phyloP scores from a whole-genome alignment of 2,888 invertebrate species.

The Microctonus brassicae region DNA sequence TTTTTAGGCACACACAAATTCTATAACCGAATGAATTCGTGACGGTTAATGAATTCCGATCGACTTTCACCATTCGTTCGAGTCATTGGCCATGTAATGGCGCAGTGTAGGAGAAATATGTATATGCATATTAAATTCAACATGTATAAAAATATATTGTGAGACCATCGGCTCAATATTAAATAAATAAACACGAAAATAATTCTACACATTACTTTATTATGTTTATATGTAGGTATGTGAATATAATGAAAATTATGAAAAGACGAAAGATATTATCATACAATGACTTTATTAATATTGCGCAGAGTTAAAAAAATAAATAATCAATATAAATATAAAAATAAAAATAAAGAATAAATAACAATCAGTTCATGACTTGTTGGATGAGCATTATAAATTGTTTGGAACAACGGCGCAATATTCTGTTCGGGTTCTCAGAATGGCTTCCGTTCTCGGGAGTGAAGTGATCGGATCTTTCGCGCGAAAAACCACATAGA shows the following conservation, averaged over 20 bases:
- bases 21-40: background rate
- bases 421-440: constrained; percentile 17
- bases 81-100: background rate
- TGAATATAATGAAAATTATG: background rate
- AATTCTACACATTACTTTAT: background rate
- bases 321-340: background rate
- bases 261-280: background rate
- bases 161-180: background rate
- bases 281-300: background rate
- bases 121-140: too few species aligned
- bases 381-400: background rate
- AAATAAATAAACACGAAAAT: background rate
- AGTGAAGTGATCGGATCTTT: constrained; percentile 45
- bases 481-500: constrained; percentile 38
- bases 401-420: background rate
- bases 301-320: background rate
- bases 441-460: constrained; percentile 43
- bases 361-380: background rate
- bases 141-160: background rate
- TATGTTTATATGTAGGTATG: background rate
- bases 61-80: constrained; percentile 20
- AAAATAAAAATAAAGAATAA: constrained; percentile 7
- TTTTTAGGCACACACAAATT: constrained; percentile 2
- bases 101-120: background rate
- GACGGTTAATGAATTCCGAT: constrained; percentile 15